A percentile compares a stretch with the other conserved stretches of the same genome.
phyloP scores from a whole-genome alignment of 2,888 invertebrate species.

The Drosophila falleni region DNA sequence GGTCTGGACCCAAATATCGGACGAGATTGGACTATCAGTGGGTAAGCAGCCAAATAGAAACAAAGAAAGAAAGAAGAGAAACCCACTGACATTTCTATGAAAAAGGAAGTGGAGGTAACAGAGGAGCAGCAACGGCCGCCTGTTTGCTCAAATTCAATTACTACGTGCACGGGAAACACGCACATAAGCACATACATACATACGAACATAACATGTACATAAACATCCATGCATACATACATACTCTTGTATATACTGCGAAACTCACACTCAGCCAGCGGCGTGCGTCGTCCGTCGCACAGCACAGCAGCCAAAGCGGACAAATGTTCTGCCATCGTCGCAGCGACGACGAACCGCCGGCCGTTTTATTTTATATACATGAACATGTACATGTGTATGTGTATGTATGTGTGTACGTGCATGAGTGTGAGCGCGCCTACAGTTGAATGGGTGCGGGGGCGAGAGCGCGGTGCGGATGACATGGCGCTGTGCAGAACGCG shows the following conservation, averaged over 20 bases:
- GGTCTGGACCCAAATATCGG: conserved; percentile 84
- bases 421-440: conserved; percentile 59
- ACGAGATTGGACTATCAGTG: conserved; percentile 84
- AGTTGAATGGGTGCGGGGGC: conserved; percentile 27
- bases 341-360: conserved; percentile 68
- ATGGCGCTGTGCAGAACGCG: conserved; percentile 63
- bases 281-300: conserved; percentile 61
- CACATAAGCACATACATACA: conserved; percentile 28
- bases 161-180: conserved; percentile 59
- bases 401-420: conserved; percentile 27
- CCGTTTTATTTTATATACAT: conserved; percentile 59
- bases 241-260: conserved; percentile 16
- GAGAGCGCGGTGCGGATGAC: conserved; percentile 34
- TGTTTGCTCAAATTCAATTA: conserved; percentile 67
- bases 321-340: conserved; percentile 65
- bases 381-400: conserved; percentile 16
- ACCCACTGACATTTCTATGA: conserved; percentile 29
- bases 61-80: background rate
- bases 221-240: conserved; percentile 14
- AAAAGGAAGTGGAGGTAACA: conserved; percentile 60
- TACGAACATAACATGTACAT: conserved; percentile 1
- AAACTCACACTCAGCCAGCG: conserved; percentile 48
- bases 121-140: conserved; percentile 50
- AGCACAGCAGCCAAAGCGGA: conserved; percentile 60
- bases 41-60: conserved; percentile 72